A percentile compares a stretch with the other conserved stretches of the same genome.
Conservation (phyloP, 2,888 invertebrate species). For the Netelia inedita region DNA sequence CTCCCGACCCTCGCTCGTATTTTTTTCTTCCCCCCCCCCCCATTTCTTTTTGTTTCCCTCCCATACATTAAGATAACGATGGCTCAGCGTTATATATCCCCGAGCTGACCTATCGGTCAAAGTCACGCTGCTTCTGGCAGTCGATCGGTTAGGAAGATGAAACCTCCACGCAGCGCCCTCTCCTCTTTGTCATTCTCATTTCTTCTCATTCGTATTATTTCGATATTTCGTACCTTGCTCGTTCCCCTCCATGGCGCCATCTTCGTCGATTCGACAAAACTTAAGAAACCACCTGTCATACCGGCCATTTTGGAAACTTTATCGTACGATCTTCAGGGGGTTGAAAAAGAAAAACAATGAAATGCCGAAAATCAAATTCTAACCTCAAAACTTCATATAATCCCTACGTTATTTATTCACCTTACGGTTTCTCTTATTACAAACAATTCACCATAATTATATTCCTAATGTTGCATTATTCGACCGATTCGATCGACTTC, state of each 20-base stretch:
- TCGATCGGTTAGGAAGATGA: slow-evolving; percentile 74
- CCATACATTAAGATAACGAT: slow-evolving; percentile 78
- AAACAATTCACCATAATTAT: background rate
- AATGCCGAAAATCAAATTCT: background rate
- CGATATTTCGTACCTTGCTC: slow-evolving; percentile 19
- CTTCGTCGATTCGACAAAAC: slow-evolving; percentile 16
- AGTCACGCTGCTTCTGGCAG: slow-evolving; percentile 75
- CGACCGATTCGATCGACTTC: slow-evolving; percentile 67
- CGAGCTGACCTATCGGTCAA: slow-evolving; percentile 80
- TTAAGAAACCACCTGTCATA: slow-evolving; percentile 30
- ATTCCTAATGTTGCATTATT: background rate
- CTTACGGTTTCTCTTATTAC: too few relatives aligned
- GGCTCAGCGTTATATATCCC: slow-evolving; percentile 64
- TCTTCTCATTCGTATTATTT: slow-evolving; percentile 28
- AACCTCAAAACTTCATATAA: background rate
- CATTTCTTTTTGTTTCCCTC: slow-evolving; percentile 70
- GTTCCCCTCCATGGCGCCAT: background rate
- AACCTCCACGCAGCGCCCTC: slow-evolving; percentile 60
- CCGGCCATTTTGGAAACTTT: background rate
- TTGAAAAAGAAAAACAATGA: background rate
- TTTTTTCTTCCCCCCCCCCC: slow-evolving; percentile 55
- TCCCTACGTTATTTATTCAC: too few relatives aligned
- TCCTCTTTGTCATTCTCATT: slow-evolving; percentile 53
- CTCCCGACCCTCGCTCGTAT: slow-evolving; percentile 1
- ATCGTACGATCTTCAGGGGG: background rate